Conservation (phyloP, 2,113 vertebrate species). For the Isichthys henryi region DNA sequence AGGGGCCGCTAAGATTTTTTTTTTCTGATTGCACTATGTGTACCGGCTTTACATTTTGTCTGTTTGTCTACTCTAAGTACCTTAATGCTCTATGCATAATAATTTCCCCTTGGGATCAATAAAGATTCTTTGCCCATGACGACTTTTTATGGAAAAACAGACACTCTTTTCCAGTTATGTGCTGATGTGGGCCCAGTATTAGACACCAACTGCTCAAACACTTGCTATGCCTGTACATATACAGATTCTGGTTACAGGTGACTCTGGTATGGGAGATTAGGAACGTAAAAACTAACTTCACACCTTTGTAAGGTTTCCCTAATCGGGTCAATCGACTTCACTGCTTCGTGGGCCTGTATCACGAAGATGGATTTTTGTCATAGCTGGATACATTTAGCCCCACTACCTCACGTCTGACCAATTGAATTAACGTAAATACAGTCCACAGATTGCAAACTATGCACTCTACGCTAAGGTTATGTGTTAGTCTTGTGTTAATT, state of each 20-base stretch:
- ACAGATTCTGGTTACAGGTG: neutral
- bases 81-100: neutral
- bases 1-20: neutral
- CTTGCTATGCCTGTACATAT: neutral
- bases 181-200: neutral
- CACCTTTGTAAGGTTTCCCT: neutral
- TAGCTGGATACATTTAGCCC: neutral
- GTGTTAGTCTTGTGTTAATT: too few species aligned
- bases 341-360: neutral
- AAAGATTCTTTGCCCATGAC: neutral
- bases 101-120: neutral
- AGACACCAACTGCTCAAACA: neutral
- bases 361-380: neutral
- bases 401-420: neutral
- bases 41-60: neutral
- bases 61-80: neutral
- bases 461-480: too few species aligned
- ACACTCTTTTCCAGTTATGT: neutral
- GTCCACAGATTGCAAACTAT: too few species aligned
- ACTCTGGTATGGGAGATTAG: neutral
- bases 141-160: neutral
- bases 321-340: neutral
- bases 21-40: neutral
- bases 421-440: neutral
- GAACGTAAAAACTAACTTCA: neutral